Evolutionary conservation across 35 echinoderm and acorn worm genomes (phyloP), one percentile per base, ranked within the genome.

Genomic region (Eucidaris tribuloides): DNA sequence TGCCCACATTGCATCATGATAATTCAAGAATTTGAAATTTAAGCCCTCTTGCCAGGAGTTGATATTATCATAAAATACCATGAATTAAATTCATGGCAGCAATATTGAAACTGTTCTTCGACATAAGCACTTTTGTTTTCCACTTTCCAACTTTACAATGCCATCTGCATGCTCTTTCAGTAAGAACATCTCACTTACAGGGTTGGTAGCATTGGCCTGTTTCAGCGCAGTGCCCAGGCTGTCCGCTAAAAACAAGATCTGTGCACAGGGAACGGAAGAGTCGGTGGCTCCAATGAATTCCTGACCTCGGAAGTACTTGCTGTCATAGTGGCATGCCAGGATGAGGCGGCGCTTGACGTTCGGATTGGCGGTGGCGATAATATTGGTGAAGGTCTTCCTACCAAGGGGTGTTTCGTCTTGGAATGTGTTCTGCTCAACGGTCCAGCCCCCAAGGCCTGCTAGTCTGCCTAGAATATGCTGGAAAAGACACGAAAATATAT

Each of bases 261-360:
- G 92, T 0, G 95, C 90, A 80, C 95, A 98, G 0, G 95, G 95
- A 14, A 98, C 88, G 36, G 95, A 86, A 3, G 95, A 98, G 66
- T 98, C 95, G 1, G 86, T 98, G 39, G 95, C 95, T 49, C 95
- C 95, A 18, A 98, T 79, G 71, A 98, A 98, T 4, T 81, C 80
- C 17, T 65, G 66, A 24, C 52, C 54, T 55, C 66, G 33, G 70
- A 59, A 93, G 42, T 90, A 90, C 61, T 93, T 93, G 56, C 85
- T 89, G 83, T 98, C 95, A 66, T 98, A 89, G 34, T 98, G 95
- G 65, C 95, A 98, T 0, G 95, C 95, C 17, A 98, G 45, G 15
- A 98, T 90, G 4, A 98, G 86, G 27, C 90, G 79, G 11, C 90
- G 82, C 32, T 89, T 82, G n/a, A 81, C 83, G 15, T 78, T 66